Conservation (phyloP, 1,140 invertebrate species). For the Drosophila ironensis region DNA sequence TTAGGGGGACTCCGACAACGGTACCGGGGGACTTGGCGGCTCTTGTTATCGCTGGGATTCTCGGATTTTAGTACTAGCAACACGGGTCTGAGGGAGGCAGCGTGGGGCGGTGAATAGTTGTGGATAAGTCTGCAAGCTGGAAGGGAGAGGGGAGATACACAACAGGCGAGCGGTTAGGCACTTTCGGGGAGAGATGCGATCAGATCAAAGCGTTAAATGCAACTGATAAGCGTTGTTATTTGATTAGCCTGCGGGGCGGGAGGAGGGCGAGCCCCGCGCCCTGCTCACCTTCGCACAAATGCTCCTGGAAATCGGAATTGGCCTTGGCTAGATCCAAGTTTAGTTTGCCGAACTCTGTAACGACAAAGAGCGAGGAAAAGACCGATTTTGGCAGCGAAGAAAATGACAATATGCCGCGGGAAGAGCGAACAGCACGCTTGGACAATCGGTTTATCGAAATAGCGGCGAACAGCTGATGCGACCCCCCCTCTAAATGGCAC, state of each 20-base stretch:
- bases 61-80: constrained; percentile 31
- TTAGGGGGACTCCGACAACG: constrained; percentile 13
- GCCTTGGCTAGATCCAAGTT: constrained; percentile 73
- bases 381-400: constrained; percentile 12
- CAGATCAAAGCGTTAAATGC: constrained; percentile 25
- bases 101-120: constrained; percentile 11
- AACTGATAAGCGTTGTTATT: constrained; percentile 50
- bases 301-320: constrained; percentile 75
- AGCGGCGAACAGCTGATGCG: constrained; percentile 47
- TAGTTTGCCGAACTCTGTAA: constrained; percentile 75
- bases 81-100: constrained; percentile 13
- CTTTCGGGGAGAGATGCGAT: no score
- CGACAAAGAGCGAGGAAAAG: constrained; percentile 9
- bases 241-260: constrained; percentile 13
- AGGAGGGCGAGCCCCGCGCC: background rate
- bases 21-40: constrained; percentile 4
- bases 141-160: constrained; percentile 17
- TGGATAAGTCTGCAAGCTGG: constrained; percentile 46
- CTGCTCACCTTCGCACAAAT: constrained; percentile 76
- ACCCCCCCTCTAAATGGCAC: background rate
- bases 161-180: constrained; percentile 12
- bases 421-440: constrained; percentile 40
- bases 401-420: constrained; percentile 44
- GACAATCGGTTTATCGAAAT: constrained; percentile 36
- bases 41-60: constrained; percentile 21